Evolutionary conservation across 2,113 vertebrate species (phyloP).

Genomic region (Rhineura floridana): DNA sequence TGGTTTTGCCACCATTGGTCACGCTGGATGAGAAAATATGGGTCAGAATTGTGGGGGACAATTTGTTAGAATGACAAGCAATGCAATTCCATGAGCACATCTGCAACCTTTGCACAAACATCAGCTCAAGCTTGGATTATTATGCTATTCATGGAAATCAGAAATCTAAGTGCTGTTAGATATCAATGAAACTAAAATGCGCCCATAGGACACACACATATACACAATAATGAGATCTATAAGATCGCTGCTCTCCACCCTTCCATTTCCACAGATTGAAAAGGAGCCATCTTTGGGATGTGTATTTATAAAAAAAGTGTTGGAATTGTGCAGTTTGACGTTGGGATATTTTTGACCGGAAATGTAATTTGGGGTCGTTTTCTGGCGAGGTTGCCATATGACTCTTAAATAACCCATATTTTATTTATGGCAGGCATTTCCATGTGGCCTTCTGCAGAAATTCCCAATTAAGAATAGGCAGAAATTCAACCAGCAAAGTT

Average conservation of each 20-base stretch:
- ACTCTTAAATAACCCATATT: no score
- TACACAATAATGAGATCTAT: not conserved
- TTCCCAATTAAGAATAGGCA: not conserved
- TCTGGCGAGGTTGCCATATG: no score
- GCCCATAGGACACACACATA: not conserved
- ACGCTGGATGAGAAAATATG: conserved; percentile 70
- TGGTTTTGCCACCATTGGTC: conserved; percentile 95
- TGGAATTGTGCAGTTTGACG: no score
- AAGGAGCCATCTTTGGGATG: not conserved
- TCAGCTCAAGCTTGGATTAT: no score
- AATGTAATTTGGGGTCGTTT: no score
- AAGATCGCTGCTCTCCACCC: no score
- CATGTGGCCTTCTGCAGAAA: not conserved
- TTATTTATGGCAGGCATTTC: no score
- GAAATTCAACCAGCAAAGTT: not conserved
- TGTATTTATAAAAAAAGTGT: no score
- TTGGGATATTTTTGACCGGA: no score
- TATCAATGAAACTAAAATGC: not conserved
- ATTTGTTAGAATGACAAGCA: not conserved
- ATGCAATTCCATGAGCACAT: not conserved
- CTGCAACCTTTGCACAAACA: no score
- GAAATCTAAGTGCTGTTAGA: not conserved
- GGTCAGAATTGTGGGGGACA: not conserved
- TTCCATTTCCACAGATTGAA: not conserved
- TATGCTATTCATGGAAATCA: not conserved